Percentiles rank a stretch among this genome's conserved stretches.
Conservation (phyloP, 2,113 vertebrate genomes). For the Lampris incognitus region DNA sequence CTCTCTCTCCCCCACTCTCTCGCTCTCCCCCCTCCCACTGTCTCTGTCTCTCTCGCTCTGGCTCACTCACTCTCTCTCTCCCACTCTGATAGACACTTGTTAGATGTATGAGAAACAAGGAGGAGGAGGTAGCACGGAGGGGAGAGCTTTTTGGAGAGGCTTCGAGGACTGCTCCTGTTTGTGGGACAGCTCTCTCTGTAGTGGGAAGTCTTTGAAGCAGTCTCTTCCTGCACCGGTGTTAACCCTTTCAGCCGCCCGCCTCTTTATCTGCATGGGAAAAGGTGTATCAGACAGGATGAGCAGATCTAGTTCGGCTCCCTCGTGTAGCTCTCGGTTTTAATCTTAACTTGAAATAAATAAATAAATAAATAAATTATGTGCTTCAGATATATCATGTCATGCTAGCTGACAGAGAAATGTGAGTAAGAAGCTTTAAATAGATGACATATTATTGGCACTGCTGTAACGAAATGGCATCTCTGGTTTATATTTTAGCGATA, state of each 20-base stretch:
- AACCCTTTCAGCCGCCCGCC: background rate
- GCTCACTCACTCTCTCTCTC: slow-evolving; percentile 10
- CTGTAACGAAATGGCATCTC: background rate
- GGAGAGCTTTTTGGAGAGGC: background rate
- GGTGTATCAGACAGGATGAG: slow-evolving; percentile 14
- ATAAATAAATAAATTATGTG: too few relatives aligned
- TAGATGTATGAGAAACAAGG: slow-evolving; percentile 17
- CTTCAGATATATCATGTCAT: slow-evolving; percentile 2
- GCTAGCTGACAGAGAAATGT: slow-evolving; percentile 24
- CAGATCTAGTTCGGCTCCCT: slow-evolving; percentile 11
- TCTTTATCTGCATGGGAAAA: slow-evolving; percentile 16
- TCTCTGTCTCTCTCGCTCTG: background rate
- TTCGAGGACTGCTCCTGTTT: slow-evolving; percentile 12
- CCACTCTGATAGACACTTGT: slow-evolving; percentile 9
- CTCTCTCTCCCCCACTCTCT: background rate
- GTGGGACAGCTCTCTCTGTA: background rate
- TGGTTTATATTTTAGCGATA: too few relatives aligned
- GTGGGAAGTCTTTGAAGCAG: slow-evolving; percentile 25
- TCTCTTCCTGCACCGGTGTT: slow-evolving; percentile 20
- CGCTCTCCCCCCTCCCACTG: too few relatives aligned
- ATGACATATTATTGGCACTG: slow-evolving; percentile 12
- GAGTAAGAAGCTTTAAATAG: slow-evolving; percentile 41
- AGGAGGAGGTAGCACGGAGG: background rate
- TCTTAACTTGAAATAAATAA: too few relatives aligned
- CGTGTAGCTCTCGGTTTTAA: slow-evolving; percentile 14